Percentiles rank a stretch among this genome's conserved stretches.
Conservation (phyloP, 2,888 invertebrate species). For the Platycheirus albimanus region DNA sequence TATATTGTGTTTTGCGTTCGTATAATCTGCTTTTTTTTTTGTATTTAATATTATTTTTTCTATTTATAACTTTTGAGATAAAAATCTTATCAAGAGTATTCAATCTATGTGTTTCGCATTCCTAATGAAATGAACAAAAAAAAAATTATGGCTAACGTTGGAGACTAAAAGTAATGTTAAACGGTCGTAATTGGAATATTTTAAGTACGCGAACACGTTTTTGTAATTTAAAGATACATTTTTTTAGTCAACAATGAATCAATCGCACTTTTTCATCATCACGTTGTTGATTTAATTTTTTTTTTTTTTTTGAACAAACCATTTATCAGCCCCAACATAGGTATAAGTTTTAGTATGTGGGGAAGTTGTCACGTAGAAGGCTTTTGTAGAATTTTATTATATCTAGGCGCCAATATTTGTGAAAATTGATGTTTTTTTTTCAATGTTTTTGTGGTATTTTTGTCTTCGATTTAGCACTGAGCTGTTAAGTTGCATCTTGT, state of each 20-base stretch:
- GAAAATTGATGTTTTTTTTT: too few relatives aligned
- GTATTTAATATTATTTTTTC: constrained; percentile 2
- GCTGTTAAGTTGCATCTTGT: too few relatives aligned
- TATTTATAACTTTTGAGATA: constrained; percentile 64
- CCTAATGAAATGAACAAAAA: constrained; percentile 29
- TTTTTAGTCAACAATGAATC: neutral
- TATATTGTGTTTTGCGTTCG: neutral
- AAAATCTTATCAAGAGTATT: constrained; percentile 65
- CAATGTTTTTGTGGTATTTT: too few relatives aligned
- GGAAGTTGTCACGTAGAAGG: too few relatives aligned
- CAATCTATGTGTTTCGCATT: constrained; percentile 53
- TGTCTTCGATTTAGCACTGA: too few relatives aligned
- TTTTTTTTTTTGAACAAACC: too few relatives aligned
- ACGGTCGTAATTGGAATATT: constrained; percentile 27
- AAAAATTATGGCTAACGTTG: constrained; percentile 22
- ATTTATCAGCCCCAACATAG: too few relatives aligned
- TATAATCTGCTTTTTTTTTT: neutral
- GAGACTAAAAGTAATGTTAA: constrained; percentile 12
- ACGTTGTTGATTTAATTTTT: too few relatives aligned
- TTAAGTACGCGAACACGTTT: neutral
- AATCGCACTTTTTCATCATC: neutral
- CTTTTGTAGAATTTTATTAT: too few relatives aligned
- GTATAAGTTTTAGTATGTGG: too few relatives aligned
- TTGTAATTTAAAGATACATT: neutral
- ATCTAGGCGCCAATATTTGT: too few relatives aligned